Evolutionary conservation across 1,140 invertebrate species (phyloP), one percentile per base, ranked within the genome.

Genomic region (Zaprionus ghesquierei): DNA sequence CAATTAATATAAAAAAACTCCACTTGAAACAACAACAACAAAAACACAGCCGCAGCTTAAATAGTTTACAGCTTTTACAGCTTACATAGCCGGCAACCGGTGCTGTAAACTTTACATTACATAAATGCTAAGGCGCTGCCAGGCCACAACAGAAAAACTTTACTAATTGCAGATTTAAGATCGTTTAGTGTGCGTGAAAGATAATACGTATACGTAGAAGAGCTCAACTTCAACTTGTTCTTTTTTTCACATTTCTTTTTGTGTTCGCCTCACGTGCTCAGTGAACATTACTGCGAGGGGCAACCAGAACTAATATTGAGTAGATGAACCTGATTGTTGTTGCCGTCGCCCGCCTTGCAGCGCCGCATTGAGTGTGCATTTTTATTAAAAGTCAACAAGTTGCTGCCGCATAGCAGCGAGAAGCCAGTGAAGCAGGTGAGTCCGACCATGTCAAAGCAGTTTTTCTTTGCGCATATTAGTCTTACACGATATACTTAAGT

Each of bases 331-430:
- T 33, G 62, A 73, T 73, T 87, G 69, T 86, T 86, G 72, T 56
- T 75, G 35, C 73, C 46, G 76, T 46, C 58, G n/a, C n/a, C n/a
- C n/a, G n/a, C n/a, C n/a, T n/a, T n/a, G n/a, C n/a, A n/a, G n/a
- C n/a, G n/a, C n/a, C n/a, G n/a, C n/a, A n/a, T n/a, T n/a, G n/a
- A n/a, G 49, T 81, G 81, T 86, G 77, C 72, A 79, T 70, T 87
- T 81, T 89, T 68, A 87, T 87, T 87, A 87, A 87, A n/a, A 87
- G 82, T 87, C 82, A 87, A 87, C 82, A 87, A 87, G 82, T 89
- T 87, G 82, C 76, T 62, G 84, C 79, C 44, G 44, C 60, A 69
- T 76, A 72, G 77, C 70, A 63, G 68, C 64, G 65, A 66, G 41
- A 44, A 20, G 68, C 31, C 66, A n/a, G n/a, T n/a, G 53, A 60